A percentile compares a stretch with the other conserved stretches of the same genome.
Evolutionary conservation across 2,113 vertebrate genomes (phyloP).

Genomic region (Callorhinus ursinus): DNA sequence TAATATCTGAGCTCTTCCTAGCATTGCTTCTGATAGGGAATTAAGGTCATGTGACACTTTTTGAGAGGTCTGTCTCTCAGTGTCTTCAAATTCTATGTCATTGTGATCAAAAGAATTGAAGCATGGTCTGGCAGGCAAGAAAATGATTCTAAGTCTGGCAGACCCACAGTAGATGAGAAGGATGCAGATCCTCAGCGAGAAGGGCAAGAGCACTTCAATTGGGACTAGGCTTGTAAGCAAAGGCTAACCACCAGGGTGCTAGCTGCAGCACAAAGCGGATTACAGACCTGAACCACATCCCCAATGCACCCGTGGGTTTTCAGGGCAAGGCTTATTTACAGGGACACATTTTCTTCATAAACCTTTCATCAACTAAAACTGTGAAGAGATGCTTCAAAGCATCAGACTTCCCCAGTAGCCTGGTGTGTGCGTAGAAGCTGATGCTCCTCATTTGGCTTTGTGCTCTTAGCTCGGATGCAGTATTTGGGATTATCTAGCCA

Average conservation of each 20-base stretch:
- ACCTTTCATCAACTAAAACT: constrained; percentile 59
- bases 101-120: constrained; percentile 51
- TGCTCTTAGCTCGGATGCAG: constrained; percentile 1
- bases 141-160: constrained; percentile 4
- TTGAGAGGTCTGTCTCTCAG: constrained; percentile 9
- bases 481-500: constrained; percentile 57
- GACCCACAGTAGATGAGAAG: not conserved
- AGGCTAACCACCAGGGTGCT: constrained; percentile 41
- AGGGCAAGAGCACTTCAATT: not conserved
- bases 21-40: constrained; percentile 28
- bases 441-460: constrained; percentile 46
- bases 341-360: constrained; percentile 41
- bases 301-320: not conserved
- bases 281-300: not conserved
- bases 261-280: constrained; percentile 21
- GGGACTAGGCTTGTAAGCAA: not conserved
- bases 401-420: not conserved
- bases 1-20: not conserved
- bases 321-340: constrained; percentile 41
- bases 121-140: not conserved
- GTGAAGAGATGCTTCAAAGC: constrained; percentile 63
- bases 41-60: constrained; percentile 26
- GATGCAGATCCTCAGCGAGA: not conserved
- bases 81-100: constrained; percentile 47
- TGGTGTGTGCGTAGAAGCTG: not conserved